Evolutionary conservation across 2,888 invertebrate genomes (phyloP).

Genomic region (Myopa tessellatipennis): DNA sequence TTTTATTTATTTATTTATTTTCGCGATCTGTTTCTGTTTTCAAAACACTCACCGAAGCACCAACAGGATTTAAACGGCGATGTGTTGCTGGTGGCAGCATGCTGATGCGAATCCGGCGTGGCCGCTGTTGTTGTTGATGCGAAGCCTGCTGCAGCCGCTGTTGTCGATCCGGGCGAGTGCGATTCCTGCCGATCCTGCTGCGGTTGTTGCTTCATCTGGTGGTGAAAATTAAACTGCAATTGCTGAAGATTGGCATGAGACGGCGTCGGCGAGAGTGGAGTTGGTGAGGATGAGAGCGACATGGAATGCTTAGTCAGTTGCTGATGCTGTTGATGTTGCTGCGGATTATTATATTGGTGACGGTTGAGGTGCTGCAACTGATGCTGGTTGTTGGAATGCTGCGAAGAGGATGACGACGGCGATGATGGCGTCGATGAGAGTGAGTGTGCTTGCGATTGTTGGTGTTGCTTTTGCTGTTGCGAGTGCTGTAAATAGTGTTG

Average conservation of each 20-base stretch:
- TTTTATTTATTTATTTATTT: neutral
- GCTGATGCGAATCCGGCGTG: conserved; percentile 52
- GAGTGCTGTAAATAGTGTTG: conserved; percentile 48
- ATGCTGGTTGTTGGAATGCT: conserved; percentile 44
- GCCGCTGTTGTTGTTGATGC: conserved; percentile 53
- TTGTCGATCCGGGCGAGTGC: conserved; percentile 33
- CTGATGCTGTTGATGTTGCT: conserved; percentile 49
- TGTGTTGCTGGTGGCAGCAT: conserved; percentile 52
- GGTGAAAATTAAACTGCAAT: conserved; percentile 46
- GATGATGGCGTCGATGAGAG: conserved; percentile 34
- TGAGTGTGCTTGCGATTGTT: conserved; percentile 47
- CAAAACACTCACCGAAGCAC: conserved; percentile 68
- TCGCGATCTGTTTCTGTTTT: neutral
- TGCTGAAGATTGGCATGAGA: conserved; percentile 46
- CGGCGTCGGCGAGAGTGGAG: conserved; percentile 53
- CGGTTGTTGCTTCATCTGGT: conserved; percentile 51
- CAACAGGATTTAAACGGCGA: conserved; percentile 65
- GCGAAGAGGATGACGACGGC: conserved; percentile 41
- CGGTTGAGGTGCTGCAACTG: conserved; percentile 40
- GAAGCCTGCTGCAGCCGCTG: conserved; percentile 38
- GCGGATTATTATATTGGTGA: conserved; percentile 50
- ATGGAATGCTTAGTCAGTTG: conserved; percentile 53
- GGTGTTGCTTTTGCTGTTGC: conserved; percentile 13
- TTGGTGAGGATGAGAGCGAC: conserved; percentile 56
- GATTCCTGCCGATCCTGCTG: conserved; percentile 46